These are phyloP conservation scores for Phaonia tiefii DNA, from an alignment of 2,888 invertebrate genomes.

Conservation along the genomic window DNA sequence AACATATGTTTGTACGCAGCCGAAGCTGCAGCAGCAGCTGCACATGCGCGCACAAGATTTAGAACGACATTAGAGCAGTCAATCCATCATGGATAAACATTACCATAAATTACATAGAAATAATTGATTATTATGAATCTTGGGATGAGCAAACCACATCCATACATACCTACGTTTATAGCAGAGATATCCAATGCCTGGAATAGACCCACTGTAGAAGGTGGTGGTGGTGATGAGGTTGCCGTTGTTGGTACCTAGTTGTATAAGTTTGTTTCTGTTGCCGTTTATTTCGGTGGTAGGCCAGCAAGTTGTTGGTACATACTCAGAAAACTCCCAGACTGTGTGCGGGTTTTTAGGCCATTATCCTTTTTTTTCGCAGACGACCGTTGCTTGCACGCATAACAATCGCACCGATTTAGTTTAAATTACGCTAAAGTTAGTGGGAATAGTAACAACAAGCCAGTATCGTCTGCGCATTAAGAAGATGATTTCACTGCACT, in stretches of 20 bases:
- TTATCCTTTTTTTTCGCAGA: conserved; percentile 63
- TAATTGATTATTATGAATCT: conserved; percentile 80
- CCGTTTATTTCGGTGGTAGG: background rate
- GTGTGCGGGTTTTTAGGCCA: conserved; percentile 53
- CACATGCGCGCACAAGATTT: conserved; percentile 76
- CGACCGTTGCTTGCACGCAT: conserved; percentile 49
- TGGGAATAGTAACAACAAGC: conserved; percentile 53
- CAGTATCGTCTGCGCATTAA: conserved; percentile 27
- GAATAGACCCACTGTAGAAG: conserved; percentile 1
- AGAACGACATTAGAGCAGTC: conserved; percentile 81
- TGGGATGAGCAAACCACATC: conserved; percentile 69
- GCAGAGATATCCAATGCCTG: conserved; percentile 65
- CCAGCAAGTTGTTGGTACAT: background rate
- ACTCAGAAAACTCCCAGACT: background rate
- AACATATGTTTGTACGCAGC: background rate
- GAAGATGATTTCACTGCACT: conserved; percentile 59
- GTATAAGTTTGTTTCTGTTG: background rate
- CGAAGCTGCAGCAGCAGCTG: conserved; percentile 51
- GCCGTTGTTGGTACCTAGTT: conserved; percentile 12
- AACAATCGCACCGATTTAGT: conserved; percentile 76
- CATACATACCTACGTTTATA: conserved; percentile 1
- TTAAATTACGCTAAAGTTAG: conserved; percentile 75
- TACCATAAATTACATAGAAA: conserved; percentile 81
- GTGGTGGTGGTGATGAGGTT: conserved; percentile 6
- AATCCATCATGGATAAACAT: conserved; percentile 81